These are phyloP conservation scores for Cheilosia variabilis DNA, from an alignment of 2,888 invertebrate species.

Conservation along the genomic window DNA sequence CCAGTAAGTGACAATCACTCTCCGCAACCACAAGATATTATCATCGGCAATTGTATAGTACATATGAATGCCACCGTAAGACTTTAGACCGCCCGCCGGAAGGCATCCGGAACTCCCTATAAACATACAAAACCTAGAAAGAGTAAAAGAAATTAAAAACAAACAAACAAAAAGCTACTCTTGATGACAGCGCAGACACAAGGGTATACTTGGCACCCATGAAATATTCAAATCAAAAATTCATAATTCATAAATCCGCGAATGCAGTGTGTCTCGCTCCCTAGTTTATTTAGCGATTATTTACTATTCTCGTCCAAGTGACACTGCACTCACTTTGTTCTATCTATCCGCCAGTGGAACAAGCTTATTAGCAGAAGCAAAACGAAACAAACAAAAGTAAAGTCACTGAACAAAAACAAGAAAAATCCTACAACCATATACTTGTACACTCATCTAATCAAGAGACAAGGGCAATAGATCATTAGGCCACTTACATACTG, in stretches of 20 bases:
- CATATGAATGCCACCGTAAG: neutral
- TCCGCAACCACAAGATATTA: neutral
- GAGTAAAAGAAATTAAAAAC: neutral
- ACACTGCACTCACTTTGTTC: conserved; percentile 53
- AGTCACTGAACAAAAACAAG: conserved; percentile 33
- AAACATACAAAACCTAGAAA: conserved; percentile 1
- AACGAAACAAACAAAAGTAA: conserved; percentile 41
- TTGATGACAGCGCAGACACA: conserved; percentile 24
- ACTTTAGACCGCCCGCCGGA: conserved; percentile 15
- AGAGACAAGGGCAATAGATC: conserved; percentile 74
- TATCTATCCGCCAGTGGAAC: conserved; percentile 39
- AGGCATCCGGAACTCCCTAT: conserved; percentile 20
- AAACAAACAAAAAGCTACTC: neutral
- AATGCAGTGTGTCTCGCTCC: conserved; percentile 9
- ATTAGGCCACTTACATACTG: conserved; percentile 74
- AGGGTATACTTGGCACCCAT: conserved; percentile 35
- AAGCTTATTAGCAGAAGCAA: conserved; percentile 45
- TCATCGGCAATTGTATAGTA: neutral
- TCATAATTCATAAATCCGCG: conserved; percentile 47
- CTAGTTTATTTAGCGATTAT: conserved; percentile 26
- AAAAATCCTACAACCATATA: conserved; percentile 41
- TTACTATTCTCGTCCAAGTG: conserved; percentile 30
- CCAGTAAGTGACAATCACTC: neutral
- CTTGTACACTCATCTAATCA: conserved; percentile 53
- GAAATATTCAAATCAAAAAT: conserved; percentile 49